A percentile compares a stretch with the other conserved stretches of the same genome.
Conservation (phyloP, 2,797 vertebrate genomes). For the Acanthiza pusilla region DNA sequence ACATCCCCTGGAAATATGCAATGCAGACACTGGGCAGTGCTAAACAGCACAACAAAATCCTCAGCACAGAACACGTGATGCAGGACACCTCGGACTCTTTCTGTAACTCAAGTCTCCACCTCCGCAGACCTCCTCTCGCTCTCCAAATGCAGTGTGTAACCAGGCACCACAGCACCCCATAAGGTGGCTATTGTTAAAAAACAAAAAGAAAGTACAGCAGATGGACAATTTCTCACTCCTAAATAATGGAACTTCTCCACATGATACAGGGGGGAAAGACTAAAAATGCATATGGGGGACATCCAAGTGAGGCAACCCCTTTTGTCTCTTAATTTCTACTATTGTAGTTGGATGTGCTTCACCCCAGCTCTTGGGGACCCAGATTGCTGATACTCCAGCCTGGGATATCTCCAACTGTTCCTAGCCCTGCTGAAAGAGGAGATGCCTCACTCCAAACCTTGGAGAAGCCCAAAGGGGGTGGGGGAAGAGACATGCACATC, state of each 20-base stretch:
- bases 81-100: not conserved
- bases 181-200: not conserved
- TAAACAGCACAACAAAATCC: not conserved
- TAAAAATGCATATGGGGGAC: not conserved
- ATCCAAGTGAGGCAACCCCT: not conserved
- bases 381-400: accelerated
- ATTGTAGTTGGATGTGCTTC: not conserved
- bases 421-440: accelerated
- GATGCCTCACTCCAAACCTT: not conserved
- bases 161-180: not conserved
- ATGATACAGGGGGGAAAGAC: not conserved
- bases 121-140: not conserved
- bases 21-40: not conserved
- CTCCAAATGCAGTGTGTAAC: not conserved
- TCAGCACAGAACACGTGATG: not conserved
- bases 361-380: not conserved
- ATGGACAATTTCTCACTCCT: not conserved
- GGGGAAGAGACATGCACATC: not conserved
- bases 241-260: not conserved
- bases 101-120: not conserved
- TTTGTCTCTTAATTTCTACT: not conserved
- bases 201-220: not conserved
- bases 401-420: not conserved
- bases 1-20: not conserved
- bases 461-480: not conserved